Conservation (phyloP, 2,113 vertebrate species). For the Propithecus coquereli region DNA sequence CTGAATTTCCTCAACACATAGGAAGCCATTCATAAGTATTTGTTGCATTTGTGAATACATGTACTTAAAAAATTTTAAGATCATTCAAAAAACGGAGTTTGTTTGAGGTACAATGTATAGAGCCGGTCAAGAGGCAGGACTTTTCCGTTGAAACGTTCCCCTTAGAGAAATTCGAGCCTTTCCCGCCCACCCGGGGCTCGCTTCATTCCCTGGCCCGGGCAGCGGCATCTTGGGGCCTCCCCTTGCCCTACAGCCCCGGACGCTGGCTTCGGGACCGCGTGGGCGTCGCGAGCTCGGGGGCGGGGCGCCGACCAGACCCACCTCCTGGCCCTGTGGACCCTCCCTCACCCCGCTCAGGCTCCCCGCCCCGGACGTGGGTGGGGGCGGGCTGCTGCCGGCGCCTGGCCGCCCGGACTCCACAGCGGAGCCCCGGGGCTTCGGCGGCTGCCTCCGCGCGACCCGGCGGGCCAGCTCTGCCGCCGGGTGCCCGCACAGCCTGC, state of each 20-base stretch:
- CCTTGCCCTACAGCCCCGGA: neutral
- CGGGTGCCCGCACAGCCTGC: neutral
- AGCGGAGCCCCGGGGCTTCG: constrained; percentile 52
- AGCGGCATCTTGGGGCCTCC: neutral
- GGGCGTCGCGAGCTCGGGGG: constrained; percentile 56
- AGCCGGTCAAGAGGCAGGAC: neutral
- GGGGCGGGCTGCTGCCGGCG: constrained; percentile 8
- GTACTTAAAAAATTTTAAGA: constrained; percentile 20
- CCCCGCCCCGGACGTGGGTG: constrained; percentile 70
- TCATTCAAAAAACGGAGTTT: constrained; percentile 38
- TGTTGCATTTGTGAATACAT: constrained; percentile 12
- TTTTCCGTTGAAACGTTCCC: neutral
- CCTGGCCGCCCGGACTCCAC: neutral
- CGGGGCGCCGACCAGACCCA: constrained; percentile 26
- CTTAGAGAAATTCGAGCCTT: neutral
- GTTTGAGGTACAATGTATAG: neutral
- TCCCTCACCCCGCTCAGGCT: neutral
- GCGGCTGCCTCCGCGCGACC: neutral
- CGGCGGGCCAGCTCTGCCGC: neutral
- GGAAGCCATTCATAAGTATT: constrained; percentile 12
- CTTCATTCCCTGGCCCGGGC: neutral
- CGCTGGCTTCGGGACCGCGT: neutral
- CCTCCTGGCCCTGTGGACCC: neutral
- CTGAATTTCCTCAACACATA: neutral
- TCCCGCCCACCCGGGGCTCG: neutral